phyloP scores from a whole-genome alignment of 2,888 invertebrate genomes.

The Heliconius cydno region DNA sequence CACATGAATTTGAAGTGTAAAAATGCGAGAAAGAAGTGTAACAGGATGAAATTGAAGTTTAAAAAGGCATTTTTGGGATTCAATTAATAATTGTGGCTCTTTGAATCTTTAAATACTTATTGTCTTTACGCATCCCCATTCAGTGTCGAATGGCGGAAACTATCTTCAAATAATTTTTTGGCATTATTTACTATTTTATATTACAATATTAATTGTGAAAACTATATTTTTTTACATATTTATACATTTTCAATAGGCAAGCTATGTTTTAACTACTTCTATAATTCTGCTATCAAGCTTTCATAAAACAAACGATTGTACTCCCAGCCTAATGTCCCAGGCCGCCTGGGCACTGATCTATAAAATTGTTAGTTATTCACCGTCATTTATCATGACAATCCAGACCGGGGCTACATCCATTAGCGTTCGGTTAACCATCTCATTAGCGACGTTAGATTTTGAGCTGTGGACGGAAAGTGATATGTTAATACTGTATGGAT shows the following conservation, averaged over 20 bases:
- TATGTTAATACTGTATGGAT: conserved; percentile 6
- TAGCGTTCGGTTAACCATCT: conserved; percentile 74
- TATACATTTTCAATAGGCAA: not conserved
- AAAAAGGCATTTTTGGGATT: too few relatives aligned
- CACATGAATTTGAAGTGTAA: too few relatives aligned
- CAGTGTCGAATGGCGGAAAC: too few relatives aligned
- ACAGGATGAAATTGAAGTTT: too few relatives aligned
- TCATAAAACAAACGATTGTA: conserved; percentile 1
- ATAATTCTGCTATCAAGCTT: not conserved
- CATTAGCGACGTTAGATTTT: conserved; percentile 72
- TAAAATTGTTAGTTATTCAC: conserved; percentile 55
- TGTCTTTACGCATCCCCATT: not conserved
- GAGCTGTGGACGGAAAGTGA: conserved; percentile 51
- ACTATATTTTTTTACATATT: not conserved
- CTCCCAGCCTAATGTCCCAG: conserved; percentile 1
- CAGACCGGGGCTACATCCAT: conserved; percentile 58
- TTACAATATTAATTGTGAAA: not conserved
- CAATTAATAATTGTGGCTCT: too few relatives aligned
- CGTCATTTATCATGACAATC: conserved; percentile 65
- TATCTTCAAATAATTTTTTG: not conserved
- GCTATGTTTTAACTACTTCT: too few relatives aligned
- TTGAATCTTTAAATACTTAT: too few relatives aligned
- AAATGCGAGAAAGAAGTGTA: too few relatives aligned
- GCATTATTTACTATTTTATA: not conserved
- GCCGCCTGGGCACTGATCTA: conserved; percentile 33